A percentile compares a stretch with the other conserved stretches of the same genome.
phyloP scores from a whole-genome alignment of 2,888 invertebrate genomes.

The Esperia sulphurella region DNA sequence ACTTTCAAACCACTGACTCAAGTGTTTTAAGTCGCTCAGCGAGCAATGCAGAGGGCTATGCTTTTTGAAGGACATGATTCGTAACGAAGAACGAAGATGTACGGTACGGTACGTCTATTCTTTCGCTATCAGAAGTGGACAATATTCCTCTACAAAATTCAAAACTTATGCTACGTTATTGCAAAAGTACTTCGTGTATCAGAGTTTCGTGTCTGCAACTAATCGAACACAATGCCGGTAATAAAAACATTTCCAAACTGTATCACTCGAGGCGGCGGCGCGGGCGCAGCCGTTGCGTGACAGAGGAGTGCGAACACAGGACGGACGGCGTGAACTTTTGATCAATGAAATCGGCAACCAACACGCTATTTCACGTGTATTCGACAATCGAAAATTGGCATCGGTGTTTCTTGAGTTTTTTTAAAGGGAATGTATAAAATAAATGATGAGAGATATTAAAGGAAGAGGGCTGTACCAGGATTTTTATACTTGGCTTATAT shows the following conservation, averaged over 20 bases:
- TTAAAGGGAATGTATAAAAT: too few relatives aligned
- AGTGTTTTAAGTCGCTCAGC: too few relatives aligned
- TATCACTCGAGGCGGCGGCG: conserved; percentile 29
- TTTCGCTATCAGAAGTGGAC: neutral
- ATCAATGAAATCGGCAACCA: conserved; percentile 22
- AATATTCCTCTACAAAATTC: neutral
- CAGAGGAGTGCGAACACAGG: conserved; percentile 20
- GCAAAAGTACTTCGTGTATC: conserved; percentile 30
- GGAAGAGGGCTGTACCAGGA: too few relatives aligned
- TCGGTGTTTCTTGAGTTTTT: too few relatives aligned
- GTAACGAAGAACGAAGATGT: too few relatives aligned
- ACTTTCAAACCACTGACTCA: too few relatives aligned
- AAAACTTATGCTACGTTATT: conserved; percentile 13
- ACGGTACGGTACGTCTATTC: too few relatives aligned
- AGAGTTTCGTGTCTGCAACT: conserved; percentile 42
- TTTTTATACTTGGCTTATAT: too few relatives aligned
- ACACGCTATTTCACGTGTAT: neutral
- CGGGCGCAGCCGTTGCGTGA: conserved; percentile 35
- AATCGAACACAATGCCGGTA: conserved; percentile 43
- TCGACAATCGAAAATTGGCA: too few relatives aligned
- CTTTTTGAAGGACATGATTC: too few relatives aligned
- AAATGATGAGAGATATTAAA: too few relatives aligned
- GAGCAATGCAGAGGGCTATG: too few relatives aligned
- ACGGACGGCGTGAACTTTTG: neutral
- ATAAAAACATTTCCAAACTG: conserved; percentile 44